A percentile compares a stretch with the other conserved stretches of the same genome.
Conservation (phyloP, 2,113 vertebrate species). For the Poeciliopsis occidentalis region DNA sequence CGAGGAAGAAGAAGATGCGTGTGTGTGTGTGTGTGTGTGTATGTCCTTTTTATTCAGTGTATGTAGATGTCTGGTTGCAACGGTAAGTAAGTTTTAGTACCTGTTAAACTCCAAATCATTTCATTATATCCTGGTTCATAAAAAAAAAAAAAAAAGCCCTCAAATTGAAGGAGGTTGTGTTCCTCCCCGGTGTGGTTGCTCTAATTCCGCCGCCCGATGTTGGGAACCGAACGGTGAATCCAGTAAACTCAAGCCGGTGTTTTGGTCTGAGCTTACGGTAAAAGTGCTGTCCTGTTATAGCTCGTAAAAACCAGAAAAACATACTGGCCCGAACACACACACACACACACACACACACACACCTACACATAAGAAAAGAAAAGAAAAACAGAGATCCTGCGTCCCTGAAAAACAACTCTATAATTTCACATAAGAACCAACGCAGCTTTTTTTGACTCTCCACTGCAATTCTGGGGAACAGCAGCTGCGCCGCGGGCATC, state of each 20-base stretch:
- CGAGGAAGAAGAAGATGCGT: too few species aligned
- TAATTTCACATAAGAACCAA: constrained; percentile 54
- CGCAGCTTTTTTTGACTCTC: constrained; percentile 29
- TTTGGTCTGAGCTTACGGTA: constrained; percentile 66
- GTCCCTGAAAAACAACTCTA: constrained; percentile 56
- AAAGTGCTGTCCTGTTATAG: constrained; percentile 55
- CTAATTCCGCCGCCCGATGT: constrained; percentile 1
- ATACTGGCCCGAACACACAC: constrained; percentile 49
- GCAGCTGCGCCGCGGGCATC: constrained; percentile 62
- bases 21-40: too few species aligned
- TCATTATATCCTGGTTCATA: not conserved
- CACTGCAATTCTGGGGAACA: constrained; percentile 40
- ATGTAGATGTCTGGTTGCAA: too few species aligned
- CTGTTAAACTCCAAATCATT: not conserved
- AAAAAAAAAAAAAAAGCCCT: not conserved
- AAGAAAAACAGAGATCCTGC: constrained; percentile 43
- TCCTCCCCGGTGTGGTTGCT: not conserved
- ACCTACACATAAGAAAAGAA: constrained; percentile 42
- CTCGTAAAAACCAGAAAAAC: constrained; percentile 65
- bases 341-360: not conserved
- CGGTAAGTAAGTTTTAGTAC: not conserved
- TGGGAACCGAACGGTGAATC: constrained; percentile 27
- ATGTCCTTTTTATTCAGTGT: too few species aligned
- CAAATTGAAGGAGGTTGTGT: not conserved
- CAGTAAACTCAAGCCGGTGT: constrained; percentile 45